Evolutionary conservation across 2,113 vertebrate species (phyloP).

Genomic region (Solea senegalensis): DNA sequence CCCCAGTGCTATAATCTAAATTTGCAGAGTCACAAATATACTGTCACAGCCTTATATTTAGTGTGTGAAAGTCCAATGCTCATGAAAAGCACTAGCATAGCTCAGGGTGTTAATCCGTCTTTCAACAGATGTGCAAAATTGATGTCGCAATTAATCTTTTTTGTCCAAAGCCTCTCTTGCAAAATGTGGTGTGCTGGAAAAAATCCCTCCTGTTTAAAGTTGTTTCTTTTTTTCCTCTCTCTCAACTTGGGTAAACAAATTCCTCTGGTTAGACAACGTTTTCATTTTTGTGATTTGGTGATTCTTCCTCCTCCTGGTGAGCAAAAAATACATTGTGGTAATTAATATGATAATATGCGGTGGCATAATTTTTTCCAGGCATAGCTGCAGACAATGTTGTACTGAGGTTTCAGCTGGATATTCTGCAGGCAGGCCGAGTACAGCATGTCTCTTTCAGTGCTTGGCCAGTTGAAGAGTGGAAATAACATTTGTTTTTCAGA

Average conservation of each 20-base stretch:
- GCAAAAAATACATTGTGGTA: constrained; percentile 64
- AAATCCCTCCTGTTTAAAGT: constrained; percentile 3
- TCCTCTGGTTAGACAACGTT: constrained; percentile 57
- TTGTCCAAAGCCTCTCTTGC: neutral
- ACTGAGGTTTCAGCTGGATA: constrained; percentile 74
- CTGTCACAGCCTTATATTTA: constrained; percentile 14
- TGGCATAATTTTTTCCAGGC: constrained; percentile 70
- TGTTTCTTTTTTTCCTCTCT: constrained; percentile 8
- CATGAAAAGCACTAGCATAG: constrained; percentile 29
- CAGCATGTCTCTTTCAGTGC: constrained; percentile 65
- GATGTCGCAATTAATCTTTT: constrained; percentile 23
- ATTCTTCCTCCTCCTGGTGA: constrained; percentile 52
- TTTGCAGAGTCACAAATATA: constrained; percentile 34
- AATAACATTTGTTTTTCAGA: constrained; percentile 66
- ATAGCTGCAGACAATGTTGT: constrained; percentile 48
- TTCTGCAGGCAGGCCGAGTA: constrained; percentile 57
- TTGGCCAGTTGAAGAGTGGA: constrained; percentile 46
- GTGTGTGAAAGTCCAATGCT: constrained; percentile 9
- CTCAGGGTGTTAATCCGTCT: constrained; percentile 6
- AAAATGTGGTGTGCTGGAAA: constrained; percentile 30
- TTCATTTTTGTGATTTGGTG: constrained; percentile 52
- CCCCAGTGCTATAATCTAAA: constrained; percentile 21
- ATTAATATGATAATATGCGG: constrained; percentile 76
- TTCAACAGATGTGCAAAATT: constrained; percentile 29
- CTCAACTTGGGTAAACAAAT: constrained; percentile 56